Base-by-base conservation (phyloP, 2,888 invertebrate species). In the Tenthredo amoena region DNA sequence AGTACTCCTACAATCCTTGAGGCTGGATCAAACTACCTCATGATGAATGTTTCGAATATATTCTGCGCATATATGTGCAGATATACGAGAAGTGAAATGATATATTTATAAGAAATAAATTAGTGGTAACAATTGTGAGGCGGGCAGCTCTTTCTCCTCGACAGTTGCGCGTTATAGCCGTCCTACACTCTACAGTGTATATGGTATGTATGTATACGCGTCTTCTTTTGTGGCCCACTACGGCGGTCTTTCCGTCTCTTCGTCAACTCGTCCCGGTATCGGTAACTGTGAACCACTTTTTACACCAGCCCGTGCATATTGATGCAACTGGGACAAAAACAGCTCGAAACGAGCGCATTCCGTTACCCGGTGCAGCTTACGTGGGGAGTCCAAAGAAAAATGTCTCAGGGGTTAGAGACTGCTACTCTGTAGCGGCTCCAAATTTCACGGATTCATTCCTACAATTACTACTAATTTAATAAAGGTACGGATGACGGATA, bases 211-310 rank as follows among this genome's bases (percentile, higher is more conserved):
- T 58, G 37, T 31, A 81, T 37, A 26, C 37, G 58, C n/a, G 81
- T 40, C 34, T 81, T 62, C 58, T 58, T 81, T 62, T 81, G 37
- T 81, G n/a, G 81, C 81, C 77, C 81, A 81, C 81, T 58, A 81
- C 62, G 58, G n/a, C 81, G 81, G 81, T 81, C 84, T 55, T 72
- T 40, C 84, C 62, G 62, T 62, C 84, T 76, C 40, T 84, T 50
- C 40, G 40, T 84, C 74, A 62, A 85, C 68, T 47, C 43, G 77
- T 50, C 68, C 68, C 18, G 50, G 85, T 85, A 79, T 85, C 85
- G 79, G 85, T 81, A 85, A 79, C 85, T 79, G 85, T 85, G 85
- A 85, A 85, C 85, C 85, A 85, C 85, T 85, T 85, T 85, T 85
- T 85, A 85, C 77, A 68, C 55, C 50, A 65, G 37, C 50, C 77